A percentile compares a stretch with the other conserved stretches of the same genome.
These are phyloP conservation scores for Eumeta japonica DNA, from an alignment of 1,140 invertebrate genomes.

Conservation along the genomic window DNA sequence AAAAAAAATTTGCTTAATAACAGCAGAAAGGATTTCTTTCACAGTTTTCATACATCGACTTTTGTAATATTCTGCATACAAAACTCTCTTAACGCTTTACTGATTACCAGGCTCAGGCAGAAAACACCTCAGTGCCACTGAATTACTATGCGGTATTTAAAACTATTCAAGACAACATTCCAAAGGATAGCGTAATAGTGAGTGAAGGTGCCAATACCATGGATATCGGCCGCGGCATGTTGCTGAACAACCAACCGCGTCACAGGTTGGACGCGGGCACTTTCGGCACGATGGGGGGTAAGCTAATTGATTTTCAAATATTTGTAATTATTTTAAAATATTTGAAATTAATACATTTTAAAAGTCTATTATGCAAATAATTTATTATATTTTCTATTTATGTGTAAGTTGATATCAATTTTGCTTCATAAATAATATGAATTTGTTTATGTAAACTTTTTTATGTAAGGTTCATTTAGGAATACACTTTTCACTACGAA, in stretches of 20 bases:
- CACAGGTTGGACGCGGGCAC: constrained; percentile 89
- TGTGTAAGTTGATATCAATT: background rate
- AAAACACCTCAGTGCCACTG: constrained; percentile 61
- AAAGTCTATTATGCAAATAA: background rate
- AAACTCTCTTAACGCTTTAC: no score
- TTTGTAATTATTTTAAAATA: background rate
- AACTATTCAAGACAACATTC: constrained; percentile 71
- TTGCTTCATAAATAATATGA: no score
- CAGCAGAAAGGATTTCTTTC: no score
- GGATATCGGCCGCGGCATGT: constrained; percentile 91
- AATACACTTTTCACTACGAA: no score
- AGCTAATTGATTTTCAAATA: constrained; percentile 3
- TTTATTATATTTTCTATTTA: background rate
- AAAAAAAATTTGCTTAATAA: no score
- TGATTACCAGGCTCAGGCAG: constrained; percentile 43
- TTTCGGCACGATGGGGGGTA: constrained; percentile 93
- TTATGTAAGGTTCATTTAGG: no score
- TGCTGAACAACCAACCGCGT: constrained; percentile 78
- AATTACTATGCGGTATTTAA: constrained; percentile 94
- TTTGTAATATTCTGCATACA: no score
- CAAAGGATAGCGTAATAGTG: constrained; percentile 86
- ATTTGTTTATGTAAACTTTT: no score
- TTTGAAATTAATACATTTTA: background rate
- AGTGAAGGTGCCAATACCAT: constrained; percentile 98
- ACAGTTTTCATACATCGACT: no score